phyloP scores from a whole-genome alignment of 2,888 invertebrate genomes.

The Atethmia centrago region DNA sequence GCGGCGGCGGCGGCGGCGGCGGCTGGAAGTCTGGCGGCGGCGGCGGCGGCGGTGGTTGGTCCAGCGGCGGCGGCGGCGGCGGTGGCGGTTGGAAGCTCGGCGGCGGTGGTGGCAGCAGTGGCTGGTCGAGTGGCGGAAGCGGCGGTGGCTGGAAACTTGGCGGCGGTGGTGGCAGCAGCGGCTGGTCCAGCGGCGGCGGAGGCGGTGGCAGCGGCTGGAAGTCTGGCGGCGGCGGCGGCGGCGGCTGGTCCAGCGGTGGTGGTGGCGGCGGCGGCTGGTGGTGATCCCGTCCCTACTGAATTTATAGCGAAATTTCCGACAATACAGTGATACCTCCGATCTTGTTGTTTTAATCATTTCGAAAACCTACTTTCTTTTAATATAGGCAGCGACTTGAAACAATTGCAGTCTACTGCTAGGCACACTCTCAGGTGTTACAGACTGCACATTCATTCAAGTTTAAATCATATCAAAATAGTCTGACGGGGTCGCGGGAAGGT shows the following conservation, averaged over 20 bases:
- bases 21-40: conserved; percentile 68
- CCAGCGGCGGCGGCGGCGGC: conserved; percentile 59
- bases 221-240: conserved; percentile 54
- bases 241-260: conserved; percentile 64
- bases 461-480: not conserved
- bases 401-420: not conserved
- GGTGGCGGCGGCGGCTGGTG: conserved; percentile 79
- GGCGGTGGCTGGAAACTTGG: conserved; percentile 75
- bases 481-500: too few species aligned
- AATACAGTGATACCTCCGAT: conserved; percentile 82
- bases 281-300: conserved; percentile 71
- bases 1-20: conserved; percentile 79
- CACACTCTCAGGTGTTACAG: not conserved
- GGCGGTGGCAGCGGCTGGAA: conserved; percentile 67
- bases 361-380: not conserved
- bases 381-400: not conserved
- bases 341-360: conserved; percentile 57
- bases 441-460: not conserved
- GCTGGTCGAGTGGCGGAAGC: conserved; percentile 67
- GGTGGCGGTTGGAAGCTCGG: conserved; percentile 58
- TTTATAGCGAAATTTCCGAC: conserved; percentile 73
- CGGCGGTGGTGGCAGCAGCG: conserved; percentile 73
- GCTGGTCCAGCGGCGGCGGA: conserved; percentile 55
- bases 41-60: conserved; percentile 62
- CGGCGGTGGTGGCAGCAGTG: conserved; percentile 61